Conservation (phyloP, 2,888 invertebrate genomes). For the Tipula helvola region DNA sequence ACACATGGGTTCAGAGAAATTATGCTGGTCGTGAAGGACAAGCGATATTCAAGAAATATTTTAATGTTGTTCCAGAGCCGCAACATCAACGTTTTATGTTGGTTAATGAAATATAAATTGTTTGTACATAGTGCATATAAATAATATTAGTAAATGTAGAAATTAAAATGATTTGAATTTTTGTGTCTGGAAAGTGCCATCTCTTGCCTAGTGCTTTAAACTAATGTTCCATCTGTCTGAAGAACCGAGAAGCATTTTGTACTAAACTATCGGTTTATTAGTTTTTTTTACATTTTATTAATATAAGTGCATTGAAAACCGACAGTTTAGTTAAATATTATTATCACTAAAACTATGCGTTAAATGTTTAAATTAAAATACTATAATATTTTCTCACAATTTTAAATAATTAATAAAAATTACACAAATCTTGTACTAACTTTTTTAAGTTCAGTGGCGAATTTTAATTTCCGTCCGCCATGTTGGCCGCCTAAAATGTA, state of each 20-base stretch:
- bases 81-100: slow-evolving; percentile 69
- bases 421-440: not conserved
- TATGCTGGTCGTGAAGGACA: slow-evolving; percentile 51
- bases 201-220: not conserved
- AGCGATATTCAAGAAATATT: slow-evolving; percentile 71
- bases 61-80: slow-evolving; percentile 65
- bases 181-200: not conserved
- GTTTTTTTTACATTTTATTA: not conserved
- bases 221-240: not conserved
- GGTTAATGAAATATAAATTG: slow-evolving; percentile 50
- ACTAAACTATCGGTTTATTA: not conserved
- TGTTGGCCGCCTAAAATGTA: not conserved
- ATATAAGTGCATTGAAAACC: not conserved
- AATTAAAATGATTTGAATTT: not conserved
- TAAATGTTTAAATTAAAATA: not conserved
- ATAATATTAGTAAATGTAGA: not conserved
- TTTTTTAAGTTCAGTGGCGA: not conserved
- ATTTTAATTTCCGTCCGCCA: not conserved
- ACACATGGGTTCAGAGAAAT: slow-evolving; percentile 55
- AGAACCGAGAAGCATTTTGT: not conserved
- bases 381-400: not conserved
- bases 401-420: not conserved
- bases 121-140: not conserved
- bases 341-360: not conserved
- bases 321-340: not conserved